Conservation (phyloP, 2,797 vertebrate species). For the Urosaurus nigricauda region DNA sequence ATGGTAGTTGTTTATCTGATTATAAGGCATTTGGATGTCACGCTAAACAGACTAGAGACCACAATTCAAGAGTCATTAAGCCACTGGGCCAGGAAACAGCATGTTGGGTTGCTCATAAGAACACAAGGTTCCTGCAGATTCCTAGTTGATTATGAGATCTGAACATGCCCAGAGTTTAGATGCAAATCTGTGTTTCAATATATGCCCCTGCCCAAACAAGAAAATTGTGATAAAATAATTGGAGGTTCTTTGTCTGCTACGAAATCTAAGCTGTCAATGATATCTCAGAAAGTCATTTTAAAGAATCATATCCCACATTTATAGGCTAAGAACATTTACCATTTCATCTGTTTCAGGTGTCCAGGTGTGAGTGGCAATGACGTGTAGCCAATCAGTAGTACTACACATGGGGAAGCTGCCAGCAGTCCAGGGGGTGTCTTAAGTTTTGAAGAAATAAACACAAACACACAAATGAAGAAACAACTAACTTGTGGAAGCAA, state of each 20-base stretch:
- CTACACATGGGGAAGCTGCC: background rate
- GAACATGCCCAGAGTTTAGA: conserved; percentile 29
- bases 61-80: too few relatives aligned
- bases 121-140: background rate
- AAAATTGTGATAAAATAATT: background rate
- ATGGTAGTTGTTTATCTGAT: conserved; percentile 42
- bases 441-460: background rate
- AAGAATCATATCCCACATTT: background rate
- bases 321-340: conserved; percentile 25
- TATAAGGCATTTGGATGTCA: conserved; percentile 39
- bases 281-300: conserved; percentile 31
- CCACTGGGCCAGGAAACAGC: background rate
- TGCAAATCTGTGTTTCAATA: background rate
- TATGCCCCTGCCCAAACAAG: background rate
- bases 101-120: background rate
- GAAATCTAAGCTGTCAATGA: conserved; percentile 14
- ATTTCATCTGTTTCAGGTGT: background rate
- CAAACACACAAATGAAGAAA: background rate
- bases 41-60: background rate
- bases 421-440: background rate
- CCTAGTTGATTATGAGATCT: background rate
- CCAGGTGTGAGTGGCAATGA: background rate
- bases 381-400: background rate
- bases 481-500: background rate
- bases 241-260: conserved; percentile 9